Evolutionary conservation across 1,140 invertebrate species (phyloP).

Genomic region (Zaprionus lachaisei): DNA sequence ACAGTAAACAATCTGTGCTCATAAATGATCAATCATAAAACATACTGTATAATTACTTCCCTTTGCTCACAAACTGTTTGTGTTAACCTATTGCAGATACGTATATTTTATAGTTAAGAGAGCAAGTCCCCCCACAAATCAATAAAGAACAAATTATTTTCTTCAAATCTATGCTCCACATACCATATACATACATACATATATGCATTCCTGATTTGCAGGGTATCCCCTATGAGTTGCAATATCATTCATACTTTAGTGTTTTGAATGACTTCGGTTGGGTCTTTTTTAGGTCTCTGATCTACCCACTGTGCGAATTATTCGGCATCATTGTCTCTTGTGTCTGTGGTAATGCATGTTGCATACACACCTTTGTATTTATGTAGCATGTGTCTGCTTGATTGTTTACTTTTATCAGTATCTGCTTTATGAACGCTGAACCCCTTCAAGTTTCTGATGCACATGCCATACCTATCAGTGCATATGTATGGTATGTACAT

Average conservation of each 20-base stretch:
- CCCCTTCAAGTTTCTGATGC: background rate
- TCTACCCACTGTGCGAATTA: slow-evolving; percentile 19
- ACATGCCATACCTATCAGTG: background rate
- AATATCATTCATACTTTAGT: slow-evolving; percentile 1
- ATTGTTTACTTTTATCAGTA: slow-evolving; percentile 21
- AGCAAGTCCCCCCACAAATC: background rate
- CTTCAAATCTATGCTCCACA: background rate
- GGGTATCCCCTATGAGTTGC: background rate
- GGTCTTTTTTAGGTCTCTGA: slow-evolving; percentile 52
- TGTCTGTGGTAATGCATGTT: slow-evolving; percentile 8
- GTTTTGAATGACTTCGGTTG: slow-evolving; percentile 20
- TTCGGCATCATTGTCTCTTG: slow-evolving; percentile 11
- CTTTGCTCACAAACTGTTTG: background rate
- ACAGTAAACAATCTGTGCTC: background rate
- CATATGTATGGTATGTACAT: background rate
- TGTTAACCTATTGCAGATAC: no score
- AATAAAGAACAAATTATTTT: background rate
- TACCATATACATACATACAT: background rate
- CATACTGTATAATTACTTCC: background rate
- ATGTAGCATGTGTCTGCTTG: slow-evolving; percentile 12
- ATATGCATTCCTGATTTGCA: background rate
- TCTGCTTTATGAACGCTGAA: slow-evolving; percentile 21
- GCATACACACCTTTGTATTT: slow-evolving; percentile 22
- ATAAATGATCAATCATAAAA: background rate
- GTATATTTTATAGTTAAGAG: background rate